Percentiles rank a stretch among this genome's conserved stretches.
These are phyloP conservation scores for Syngnathus rostellatus DNA, from an alignment of 2,797 vertebrate genomes.

Conservation along the genomic window DNA sequence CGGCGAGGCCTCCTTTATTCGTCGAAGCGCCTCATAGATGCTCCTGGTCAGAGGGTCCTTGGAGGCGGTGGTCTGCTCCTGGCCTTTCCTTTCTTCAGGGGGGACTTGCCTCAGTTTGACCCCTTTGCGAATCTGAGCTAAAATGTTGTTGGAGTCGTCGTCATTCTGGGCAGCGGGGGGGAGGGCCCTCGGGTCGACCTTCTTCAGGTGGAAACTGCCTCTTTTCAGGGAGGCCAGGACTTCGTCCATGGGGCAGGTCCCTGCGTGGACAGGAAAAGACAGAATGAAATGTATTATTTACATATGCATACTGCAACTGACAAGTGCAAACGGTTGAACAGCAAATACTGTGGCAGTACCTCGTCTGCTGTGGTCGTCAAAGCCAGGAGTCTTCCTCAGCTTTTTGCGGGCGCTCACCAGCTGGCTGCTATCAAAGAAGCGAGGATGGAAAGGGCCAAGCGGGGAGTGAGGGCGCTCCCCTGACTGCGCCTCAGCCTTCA, in stretches of 20 bases:
- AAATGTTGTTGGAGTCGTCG: constrained; percentile 86
- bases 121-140: constrained; percentile 94
- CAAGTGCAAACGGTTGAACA: neutral
- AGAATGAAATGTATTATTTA: neutral
- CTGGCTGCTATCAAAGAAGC: constrained; percentile 93
- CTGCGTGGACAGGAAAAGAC: constrained; percentile 48
- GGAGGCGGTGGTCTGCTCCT: constrained; percentile 61
- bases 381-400: constrained; percentile 82
- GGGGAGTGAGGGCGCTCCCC: constrained; percentile 61
- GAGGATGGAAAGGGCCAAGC: constrained; percentile 71
- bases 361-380: constrained; percentile 81
- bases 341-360: constrained; percentile 56
- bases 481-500: constrained; percentile 45
- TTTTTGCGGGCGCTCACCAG: constrained; percentile 86
- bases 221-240: constrained; percentile 95
- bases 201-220: constrained; percentile 91
- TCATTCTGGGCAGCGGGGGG: constrained; percentile 74
- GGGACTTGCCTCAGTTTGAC: constrained; percentile 88
- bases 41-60: constrained; percentile 90
- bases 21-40: constrained; percentile 93
- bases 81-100: constrained; percentile 65
- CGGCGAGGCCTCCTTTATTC: constrained; percentile 96
- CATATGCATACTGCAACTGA: neutral
- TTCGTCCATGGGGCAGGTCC: constrained; percentile 96
- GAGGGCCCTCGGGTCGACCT: constrained; percentile 83